Percentiles rank a stretch among this genome's conserved stretches.
phyloP scores from a whole-genome alignment of 2,113 vertebrate species.

The Scatophagus argus region DNA sequence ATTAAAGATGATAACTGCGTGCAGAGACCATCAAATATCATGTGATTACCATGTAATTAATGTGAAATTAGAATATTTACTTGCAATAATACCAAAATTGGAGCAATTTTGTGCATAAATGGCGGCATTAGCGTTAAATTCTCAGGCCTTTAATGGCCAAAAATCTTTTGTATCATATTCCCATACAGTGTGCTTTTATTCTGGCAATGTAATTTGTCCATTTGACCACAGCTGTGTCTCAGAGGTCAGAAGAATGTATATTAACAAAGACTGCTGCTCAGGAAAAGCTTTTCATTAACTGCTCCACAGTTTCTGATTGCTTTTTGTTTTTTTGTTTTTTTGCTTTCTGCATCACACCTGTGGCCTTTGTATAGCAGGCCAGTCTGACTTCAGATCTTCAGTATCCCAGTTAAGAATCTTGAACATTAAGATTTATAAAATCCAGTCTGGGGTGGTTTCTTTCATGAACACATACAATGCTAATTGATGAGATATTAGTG shows the following conservation, averaged over 20 bases:
- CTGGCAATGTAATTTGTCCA: not conserved
- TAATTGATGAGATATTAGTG: too few species aligned
- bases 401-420: not conserved
- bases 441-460: too few species aligned
- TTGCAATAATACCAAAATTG: not conserved
- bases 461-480: too few species aligned
- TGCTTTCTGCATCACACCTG: not conserved
- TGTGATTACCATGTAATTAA: slow-evolving; percentile 17
- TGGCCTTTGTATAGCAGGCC: too few species aligned
- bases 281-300: not conserved
- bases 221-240: not conserved
- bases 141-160: not conserved
- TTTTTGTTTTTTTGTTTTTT: too few species aligned
- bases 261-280: not conserved
- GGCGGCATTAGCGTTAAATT: not conserved
- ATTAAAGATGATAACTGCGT: not conserved
- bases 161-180: not conserved
- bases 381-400: not conserved
- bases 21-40: not conserved
- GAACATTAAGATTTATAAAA: not conserved
- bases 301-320: not conserved
- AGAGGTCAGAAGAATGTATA: not conserved
- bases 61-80: slow-evolving; percentile 9
- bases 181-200: not conserved
- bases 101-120: not conserved